Percentiles rank a stretch among this genome's conserved stretches.
These are phyloP conservation scores for Tenthredo mesomela DNA, from an alignment of 2,888 invertebrate genomes.

Conservation along the genomic window DNA sequence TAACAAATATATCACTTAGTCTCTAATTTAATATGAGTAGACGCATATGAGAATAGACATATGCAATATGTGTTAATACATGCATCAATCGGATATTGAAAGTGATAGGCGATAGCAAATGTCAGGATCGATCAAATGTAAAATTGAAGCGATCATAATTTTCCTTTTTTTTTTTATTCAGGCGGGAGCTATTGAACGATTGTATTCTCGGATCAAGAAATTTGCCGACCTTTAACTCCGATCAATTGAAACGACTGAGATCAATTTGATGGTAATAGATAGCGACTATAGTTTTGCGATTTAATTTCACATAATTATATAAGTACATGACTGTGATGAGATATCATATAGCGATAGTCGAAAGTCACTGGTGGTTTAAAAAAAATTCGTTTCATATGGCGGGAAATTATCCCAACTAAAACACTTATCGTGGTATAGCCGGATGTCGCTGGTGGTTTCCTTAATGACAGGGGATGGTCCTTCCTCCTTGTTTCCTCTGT, in stretches of 20 bases:
- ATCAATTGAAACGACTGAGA: neutral
- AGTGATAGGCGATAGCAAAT: neutral
- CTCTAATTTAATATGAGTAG: neutral
- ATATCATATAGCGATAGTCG: neutral
- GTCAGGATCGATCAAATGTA: neutral
- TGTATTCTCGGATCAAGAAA: neutral
- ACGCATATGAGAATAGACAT: neutral
- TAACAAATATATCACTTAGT: conserved; percentile 3
- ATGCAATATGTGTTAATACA: neutral
- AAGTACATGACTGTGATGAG: neutral
- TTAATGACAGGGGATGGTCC: conserved; percentile 55
- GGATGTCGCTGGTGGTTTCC: conserved; percentile 51
- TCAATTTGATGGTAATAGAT: too few species aligned
- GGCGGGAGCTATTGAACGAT: neutral
- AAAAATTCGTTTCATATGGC: neutral
- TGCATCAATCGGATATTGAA: neutral
- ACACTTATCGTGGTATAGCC: conserved; percentile 47
- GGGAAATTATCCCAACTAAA: conserved; percentile 42
- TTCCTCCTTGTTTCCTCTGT: conserved; percentile 26
- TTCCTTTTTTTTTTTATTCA: neutral
- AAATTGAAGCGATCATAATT: neutral
- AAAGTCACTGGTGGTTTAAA: neutral
- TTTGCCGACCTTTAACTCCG: neutral
- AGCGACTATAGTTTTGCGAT: too few species aligned
- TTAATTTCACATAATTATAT: neutral